These are phyloP conservation scores for Mareca strepera DNA, from an alignment of 2,797 vertebrate species.

Conservation along the genomic window DNA sequence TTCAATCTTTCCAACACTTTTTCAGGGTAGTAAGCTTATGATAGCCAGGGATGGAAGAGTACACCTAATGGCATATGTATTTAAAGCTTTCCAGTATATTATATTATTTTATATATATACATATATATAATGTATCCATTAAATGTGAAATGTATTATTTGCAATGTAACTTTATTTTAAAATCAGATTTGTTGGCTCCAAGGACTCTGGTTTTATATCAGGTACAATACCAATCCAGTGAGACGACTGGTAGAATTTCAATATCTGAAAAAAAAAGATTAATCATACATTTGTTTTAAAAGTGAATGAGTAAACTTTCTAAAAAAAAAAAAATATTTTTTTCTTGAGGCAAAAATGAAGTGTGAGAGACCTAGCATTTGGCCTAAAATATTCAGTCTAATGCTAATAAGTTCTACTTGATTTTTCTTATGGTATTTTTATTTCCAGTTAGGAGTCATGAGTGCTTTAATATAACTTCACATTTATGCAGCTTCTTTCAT, in stretches of 20 bases:
- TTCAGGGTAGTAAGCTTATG: background rate
- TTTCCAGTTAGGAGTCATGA: background rate
- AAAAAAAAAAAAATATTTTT: background rate
- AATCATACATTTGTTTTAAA: background rate
- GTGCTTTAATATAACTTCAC: background rate
- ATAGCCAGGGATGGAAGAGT: background rate
- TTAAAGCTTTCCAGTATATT: background rate
- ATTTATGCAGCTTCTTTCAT: background rate
- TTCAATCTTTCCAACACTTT: background rate
- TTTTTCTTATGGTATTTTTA: background rate
- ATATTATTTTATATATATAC: too few relatives aligned
- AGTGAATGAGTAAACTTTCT: background rate
- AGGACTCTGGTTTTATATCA: background rate
- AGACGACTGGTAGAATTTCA: background rate
- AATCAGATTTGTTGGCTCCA: background rate
- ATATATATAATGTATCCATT: background rate
- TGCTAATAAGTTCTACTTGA: background rate
- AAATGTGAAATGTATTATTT: background rate
- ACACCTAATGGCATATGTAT: background rate
- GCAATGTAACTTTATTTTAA: background rate
- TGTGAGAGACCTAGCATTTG: background rate
- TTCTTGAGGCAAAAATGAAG: background rate
- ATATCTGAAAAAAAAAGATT: background rate
- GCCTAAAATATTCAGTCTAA: background rate
- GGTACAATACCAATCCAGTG: background rate